These are phyloP conservation scores for Sminthurinus aureus DNA, from an alignment of 2,888 invertebrate species.

Conservation along the genomic window DNA sequence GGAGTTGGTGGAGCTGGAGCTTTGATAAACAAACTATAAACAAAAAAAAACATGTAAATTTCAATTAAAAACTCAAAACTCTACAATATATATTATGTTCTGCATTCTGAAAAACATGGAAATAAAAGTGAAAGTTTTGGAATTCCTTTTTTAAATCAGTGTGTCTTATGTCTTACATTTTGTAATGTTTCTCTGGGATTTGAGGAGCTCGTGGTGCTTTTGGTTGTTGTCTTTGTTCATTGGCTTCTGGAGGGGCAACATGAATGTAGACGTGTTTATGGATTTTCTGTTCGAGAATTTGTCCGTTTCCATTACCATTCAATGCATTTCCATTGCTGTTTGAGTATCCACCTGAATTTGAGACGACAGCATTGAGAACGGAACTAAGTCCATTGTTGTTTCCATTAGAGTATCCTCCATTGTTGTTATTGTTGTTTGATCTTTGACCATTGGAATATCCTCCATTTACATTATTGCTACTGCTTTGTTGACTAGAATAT, in stretches of 20 bases:
- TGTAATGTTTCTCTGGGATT: slow-evolving; percentile 79
- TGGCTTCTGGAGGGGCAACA: slow-evolving; percentile 84
- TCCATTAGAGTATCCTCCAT: slow-evolving; percentile 24
- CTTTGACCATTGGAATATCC: not conserved
- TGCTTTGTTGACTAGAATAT: not conserved
- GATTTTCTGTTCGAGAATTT: slow-evolving; percentile 34
- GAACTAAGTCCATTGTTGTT: slow-evolving; percentile 2
- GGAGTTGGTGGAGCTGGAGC: slow-evolving; percentile 65
- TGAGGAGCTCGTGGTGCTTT: slow-evolving; percentile 63
- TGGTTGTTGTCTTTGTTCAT: slow-evolving; percentile 63
- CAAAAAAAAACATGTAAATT: no score
- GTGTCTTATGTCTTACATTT: no score
- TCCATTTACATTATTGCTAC: not conserved
- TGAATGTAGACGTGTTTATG: slow-evolving; percentile 92
- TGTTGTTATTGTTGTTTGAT: slow-evolving; percentile 4
- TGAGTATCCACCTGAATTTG: not conserved
- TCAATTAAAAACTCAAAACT: no score
- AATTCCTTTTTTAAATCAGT: no score
- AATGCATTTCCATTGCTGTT: not conserved
- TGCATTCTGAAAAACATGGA: no score
- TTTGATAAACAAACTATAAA: not conserved
- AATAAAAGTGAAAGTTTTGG: no score
- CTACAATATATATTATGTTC: no score
- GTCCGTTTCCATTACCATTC: not conserved
- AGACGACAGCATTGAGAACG: no score